Evolutionary conservation across 2,113 vertebrate genomes (phyloP), one percentile per base, ranked within the genome.

Genomic region (Sterrhoptilus dennistouni): DNA sequence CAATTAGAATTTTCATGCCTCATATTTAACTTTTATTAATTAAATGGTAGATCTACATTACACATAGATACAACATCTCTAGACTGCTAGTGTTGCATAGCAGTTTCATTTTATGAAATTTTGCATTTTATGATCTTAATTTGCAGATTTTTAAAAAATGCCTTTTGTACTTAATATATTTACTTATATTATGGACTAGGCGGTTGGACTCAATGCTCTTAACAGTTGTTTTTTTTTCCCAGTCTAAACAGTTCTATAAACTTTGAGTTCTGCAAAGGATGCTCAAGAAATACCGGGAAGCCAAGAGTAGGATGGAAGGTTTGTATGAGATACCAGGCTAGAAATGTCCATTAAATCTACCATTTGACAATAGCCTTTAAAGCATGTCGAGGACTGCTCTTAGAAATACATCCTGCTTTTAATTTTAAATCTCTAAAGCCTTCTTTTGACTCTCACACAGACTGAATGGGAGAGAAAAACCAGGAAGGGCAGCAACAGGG

Each of bases 401-500:
- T 72, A 45, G 25, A 92, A 93, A 71, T 49, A 76, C 6, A 86
- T 8, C 14, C 19, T 74, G 45, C 38, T 75, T 84, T 72, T 49
- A 57, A 83, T 72, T 65, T 53, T 25, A 61, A 87, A 68, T 31
- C n/a, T 76, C 44, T 50, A 60, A 85, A 54, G 45, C 23, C 35
- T 70, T 47, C 28, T 24, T 72, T 64, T 45, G 20, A 70, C 45
- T 49, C 63, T 87, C 40, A 68, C 6, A 7, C 12, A 91, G 38
- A 42, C 21, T 23, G 16, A 68, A 57, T 11, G 23, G 4, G 33
- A 83, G 5, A 69, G 29, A 60, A 84, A 42, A 50, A 31, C 9
- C 14, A 33, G 36, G 28, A 90, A 40, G 0, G 8, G 13, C 33
- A 86, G 31, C n/a, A 83, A 45, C 15, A 33, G 0, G 0, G 36